Evolutionary conservation across 2,888 invertebrate species (phyloP).

Genomic region (Dasypolia templi): DNA sequence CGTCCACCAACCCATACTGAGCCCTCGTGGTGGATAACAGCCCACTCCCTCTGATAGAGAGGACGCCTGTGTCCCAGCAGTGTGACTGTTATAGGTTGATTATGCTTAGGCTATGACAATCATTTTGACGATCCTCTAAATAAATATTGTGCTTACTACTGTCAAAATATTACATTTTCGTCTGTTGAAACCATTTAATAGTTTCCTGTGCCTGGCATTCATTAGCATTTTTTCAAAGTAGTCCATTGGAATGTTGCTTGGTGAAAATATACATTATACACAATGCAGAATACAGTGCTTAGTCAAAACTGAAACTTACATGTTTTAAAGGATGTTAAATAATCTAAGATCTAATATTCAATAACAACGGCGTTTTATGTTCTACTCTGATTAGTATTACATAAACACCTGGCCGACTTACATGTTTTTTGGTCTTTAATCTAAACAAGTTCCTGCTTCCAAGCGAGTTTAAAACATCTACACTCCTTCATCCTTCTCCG

Average conservation of each 20-base stretch:
- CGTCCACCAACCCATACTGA: neutral
- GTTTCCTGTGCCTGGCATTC: neutral
- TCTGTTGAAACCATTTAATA: no score
- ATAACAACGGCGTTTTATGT: neutral
- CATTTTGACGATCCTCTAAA: no score
- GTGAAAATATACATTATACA: neutral
- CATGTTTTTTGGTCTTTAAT: neutral
- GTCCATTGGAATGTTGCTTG: neutral
- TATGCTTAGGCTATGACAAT: no score
- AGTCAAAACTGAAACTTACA: neutral
- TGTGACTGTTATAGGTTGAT: no score
- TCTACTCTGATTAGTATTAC: neutral
- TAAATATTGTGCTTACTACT: no score
- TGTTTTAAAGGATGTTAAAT: neutral
- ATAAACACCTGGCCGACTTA: neutral
- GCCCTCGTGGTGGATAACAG: neutral
- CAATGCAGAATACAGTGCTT: neutral
- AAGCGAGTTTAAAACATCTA: constrained; percentile 7
- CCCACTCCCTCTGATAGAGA: no score
- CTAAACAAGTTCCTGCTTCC: neutral
- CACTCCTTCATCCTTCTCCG: constrained; percentile 10
- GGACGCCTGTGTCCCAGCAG: no score
- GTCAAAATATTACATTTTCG: no score
- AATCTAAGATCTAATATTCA: neutral
- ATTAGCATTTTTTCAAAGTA: neutral